Evolutionary conservation across 2,888 invertebrate genomes (phyloP).

Genomic region (Caenorhabditis macrosperma): DNA sequence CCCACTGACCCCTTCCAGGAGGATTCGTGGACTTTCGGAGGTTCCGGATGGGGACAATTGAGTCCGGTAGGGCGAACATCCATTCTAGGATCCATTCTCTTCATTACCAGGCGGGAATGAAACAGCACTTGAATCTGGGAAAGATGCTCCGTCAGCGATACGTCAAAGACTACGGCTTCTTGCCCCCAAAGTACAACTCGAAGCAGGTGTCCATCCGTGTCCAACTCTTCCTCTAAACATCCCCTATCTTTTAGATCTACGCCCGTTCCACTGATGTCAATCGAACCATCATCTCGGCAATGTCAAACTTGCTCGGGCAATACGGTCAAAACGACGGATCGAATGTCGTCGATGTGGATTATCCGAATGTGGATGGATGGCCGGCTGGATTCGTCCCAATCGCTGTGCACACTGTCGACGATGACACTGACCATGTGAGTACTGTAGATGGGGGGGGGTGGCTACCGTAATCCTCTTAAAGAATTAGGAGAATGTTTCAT

Average conservation of each 20-base stretch:
- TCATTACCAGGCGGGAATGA: slow-evolving; percentile 47
- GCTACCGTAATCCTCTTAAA: slow-evolving; percentile 42
- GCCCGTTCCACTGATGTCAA: slow-evolving; percentile 89
- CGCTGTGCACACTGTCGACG: slow-evolving; percentile 88
- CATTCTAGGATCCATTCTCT: too few species aligned
- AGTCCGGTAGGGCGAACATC: slow-evolving; percentile 52
- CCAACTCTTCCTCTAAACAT: background rate
- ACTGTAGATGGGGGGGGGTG: background rate
- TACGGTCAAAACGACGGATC: slow-evolving; percentile 68
- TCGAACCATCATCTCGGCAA: slow-evolving; percentile 85
- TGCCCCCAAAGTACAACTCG: slow-evolving; percentile 83
- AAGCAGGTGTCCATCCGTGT: slow-evolving; percentile 71
- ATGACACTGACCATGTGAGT: slow-evolving; percentile 83
- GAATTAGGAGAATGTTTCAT: background rate
- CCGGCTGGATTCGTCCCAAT: slow-evolving; percentile 84
- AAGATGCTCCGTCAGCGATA: slow-evolving; percentile 87
- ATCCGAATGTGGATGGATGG: slow-evolving; percentile 69
- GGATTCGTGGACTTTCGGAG: slow-evolving; percentile 67
- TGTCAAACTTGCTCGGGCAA: slow-evolving; percentile 71
- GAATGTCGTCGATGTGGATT: slow-evolving; percentile 60
- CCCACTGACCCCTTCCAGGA: slow-evolving; percentile 62
- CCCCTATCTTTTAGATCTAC: slow-evolving; percentile 82
- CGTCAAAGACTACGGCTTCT: slow-evolving; percentile 83
- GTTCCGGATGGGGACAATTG: slow-evolving; percentile 69
- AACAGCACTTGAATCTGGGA: slow-evolving; percentile 87